A percentile compares a stretch with the other conserved stretches of the same genome.
These are phyloP conservation scores for Manis javanica DNA, from an alignment of 2,797 vertebrate genomes.

Conservation along the genomic window DNA sequence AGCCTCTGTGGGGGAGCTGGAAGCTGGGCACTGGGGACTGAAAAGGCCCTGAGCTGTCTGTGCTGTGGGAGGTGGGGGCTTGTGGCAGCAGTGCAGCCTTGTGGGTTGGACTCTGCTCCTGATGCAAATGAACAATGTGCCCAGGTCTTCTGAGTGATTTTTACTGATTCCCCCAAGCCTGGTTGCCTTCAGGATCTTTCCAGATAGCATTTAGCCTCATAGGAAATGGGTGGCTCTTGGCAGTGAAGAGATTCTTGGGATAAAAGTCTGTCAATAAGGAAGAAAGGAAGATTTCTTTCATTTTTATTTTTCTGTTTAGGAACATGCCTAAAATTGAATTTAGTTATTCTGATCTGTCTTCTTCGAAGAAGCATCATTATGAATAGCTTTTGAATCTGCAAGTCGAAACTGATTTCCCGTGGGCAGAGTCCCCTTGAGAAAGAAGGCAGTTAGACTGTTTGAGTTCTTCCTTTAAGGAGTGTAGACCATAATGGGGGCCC, in stretches of 20 bases:
- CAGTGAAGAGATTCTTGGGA: background rate
- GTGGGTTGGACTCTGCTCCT: background rate
- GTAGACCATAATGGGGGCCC: conserved; percentile 65
- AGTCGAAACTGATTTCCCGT: conserved; percentile 6
- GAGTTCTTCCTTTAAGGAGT: conserved; percentile 55
- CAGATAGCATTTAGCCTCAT: background rate
- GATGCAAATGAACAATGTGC: background rate
- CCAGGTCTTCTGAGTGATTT: background rate
- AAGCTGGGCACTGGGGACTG: background rate
- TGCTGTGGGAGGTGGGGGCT: background rate
- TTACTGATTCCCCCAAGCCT: background rate
- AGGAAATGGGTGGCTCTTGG: background rate
- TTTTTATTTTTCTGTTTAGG: background rate
- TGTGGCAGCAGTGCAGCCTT: background rate
- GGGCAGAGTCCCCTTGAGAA: conserved; percentile 1
- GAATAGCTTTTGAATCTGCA: conserved; percentile 18
- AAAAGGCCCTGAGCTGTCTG: background rate
- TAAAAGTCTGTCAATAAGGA: background rate
- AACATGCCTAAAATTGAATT: background rate
- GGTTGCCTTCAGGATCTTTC: background rate
- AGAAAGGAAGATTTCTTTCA: background rate
- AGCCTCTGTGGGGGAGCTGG: background rate
- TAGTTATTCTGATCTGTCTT: background rate
- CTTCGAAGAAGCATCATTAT: background rate
- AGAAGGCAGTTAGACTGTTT: background rate